Base-by-base conservation (phyloP, 2,797 vertebrate genomes). In the Artibeus jamaicensis region DNA sequence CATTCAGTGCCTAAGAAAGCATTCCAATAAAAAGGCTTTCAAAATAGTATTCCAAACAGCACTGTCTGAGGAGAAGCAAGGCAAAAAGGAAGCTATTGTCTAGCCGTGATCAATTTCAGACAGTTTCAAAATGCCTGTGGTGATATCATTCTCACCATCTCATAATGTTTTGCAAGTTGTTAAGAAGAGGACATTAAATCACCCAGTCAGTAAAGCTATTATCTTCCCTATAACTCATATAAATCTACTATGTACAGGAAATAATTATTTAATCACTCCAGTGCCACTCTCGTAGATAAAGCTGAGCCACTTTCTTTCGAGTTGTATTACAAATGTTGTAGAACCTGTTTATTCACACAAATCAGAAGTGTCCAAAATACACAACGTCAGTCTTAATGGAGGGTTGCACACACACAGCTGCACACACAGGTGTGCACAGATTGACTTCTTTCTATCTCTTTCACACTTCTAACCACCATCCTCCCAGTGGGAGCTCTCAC, bases 91-190 rank as follows among this genome's bases (percentile, higher is more conserved):
- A 78, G 48, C 44, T 89, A 46, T 59, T 97, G 15, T 84, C 53
- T 39, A 46, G 91, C 26, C 82, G n/a, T 96, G 95, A 95, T 97
- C 92, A 95, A 96, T 89, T 95, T 97, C 95, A 96, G 68, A 89
- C 53, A 78, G 42, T 0, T n/a, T 84, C 83, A 89, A 73, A 94
- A 91, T 62, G 96, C 86, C 94, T 96, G 93, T 73, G 94, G 94
- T 92, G 97, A 42, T 93, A 91, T 53, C 82, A n/a, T 96, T 97
- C 68, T 97, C 87, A 92, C 62, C 91, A 77, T 71, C 46, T 96
- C 92, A 81, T 93, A 97, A 86, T 90, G 86, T 93, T 94, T 97
- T 98, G 92, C 85, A 97, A 86, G 93, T 98, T 98, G 96, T 98
- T 97, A 96, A 86, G 48, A 88, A 90, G 71, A 79, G n/a, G 34